Evolutionary conservation across 2,888 invertebrate genomes (phyloP), one percentile per base, ranked within the genome.

Genomic region (Synergus japonicus): DNA sequence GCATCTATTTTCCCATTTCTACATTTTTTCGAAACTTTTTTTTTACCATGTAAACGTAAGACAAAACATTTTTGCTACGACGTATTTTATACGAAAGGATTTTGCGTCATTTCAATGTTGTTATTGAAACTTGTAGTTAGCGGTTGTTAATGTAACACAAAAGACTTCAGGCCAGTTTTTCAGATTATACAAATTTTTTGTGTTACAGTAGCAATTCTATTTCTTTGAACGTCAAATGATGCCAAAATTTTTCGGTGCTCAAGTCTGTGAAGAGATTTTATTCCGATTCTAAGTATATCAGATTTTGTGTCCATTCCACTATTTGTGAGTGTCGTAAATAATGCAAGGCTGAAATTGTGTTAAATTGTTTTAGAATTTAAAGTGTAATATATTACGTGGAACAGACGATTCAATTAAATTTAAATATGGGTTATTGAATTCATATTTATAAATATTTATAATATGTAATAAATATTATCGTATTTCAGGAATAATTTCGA

Each of bases 81-180:
- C 66, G 76, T 82, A 84, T 85, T 84, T 84, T 84, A 82, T 81
- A 84, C 76, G 63, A 83, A 79, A 76, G 41, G 46, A 41, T 77
- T 29, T 29, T 63, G 29, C 63, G 13, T 49, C 15, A 49, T 73
- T 73, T 73, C 9, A 22, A 46, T 69, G 13, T 46, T 49, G 22
- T 13, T 49, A 37, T 69, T n/a, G 5, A 60, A 60, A 60, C 22
- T 9, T 49, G 37, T 73, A 54, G 41, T 54, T 54, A 49, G 44
- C 49, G 15, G 54, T 54, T 37, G 43, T 66, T 43, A 66, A 43
- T 66, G 66, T 66, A 22, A 60, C 9, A 60, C 60, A 60, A 60
- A 22, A 60, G 3, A n/a, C n/a, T 43, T 66, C 41, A 43, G 65
- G 9, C 41, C 8, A 65, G 2, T 65, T 66, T 43, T n/a, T 43